A percentile compares a stretch with the other conserved stretches of the same genome.
Conservation (phyloP, 2,113 vertebrate species). For the Rhadina sibilatrix region DNA sequence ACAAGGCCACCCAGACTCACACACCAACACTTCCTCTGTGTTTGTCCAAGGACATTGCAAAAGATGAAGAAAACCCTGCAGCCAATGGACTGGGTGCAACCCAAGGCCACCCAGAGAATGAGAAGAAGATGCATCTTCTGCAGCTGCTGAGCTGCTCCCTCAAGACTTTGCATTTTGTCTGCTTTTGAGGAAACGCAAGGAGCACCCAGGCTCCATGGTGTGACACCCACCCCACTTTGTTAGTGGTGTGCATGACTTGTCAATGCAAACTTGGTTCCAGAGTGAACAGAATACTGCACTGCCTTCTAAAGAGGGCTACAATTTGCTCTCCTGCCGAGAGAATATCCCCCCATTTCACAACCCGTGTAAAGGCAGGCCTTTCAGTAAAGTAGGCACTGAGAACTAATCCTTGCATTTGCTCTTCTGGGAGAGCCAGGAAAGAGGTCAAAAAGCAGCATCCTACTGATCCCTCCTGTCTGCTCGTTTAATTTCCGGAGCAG, state of each 20-base stretch:
- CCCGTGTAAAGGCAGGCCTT: not conserved
- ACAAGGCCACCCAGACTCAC: not conserved
- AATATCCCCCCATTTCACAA: not conserved
- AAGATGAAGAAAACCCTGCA: not conserved
- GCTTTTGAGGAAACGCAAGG: accelerated
- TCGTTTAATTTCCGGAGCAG: not conserved
- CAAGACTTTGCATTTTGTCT: not conserved
- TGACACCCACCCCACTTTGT: not conserved
- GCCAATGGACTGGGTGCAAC: accelerated
- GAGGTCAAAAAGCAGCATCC: not conserved
- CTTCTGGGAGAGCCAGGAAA: not conserved
- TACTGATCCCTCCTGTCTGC: not conserved
- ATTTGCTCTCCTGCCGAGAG: not conserved
- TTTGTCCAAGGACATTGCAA: not conserved
- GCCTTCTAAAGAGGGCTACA: not conserved
- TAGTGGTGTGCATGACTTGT: not conserved
- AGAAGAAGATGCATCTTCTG: not conserved
- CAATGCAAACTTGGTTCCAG: not conserved
- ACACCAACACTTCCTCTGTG: not conserved
- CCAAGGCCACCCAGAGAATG: not conserved
- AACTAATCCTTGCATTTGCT: not conserved
- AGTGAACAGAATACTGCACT: not conserved
- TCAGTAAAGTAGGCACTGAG: not conserved
- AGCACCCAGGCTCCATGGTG: not conserved
- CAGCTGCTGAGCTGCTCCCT: not conserved